phyloP scores from a whole-genome alignment of 2,888 invertebrate genomes.

The Digitonthophagus gazella region DNA sequence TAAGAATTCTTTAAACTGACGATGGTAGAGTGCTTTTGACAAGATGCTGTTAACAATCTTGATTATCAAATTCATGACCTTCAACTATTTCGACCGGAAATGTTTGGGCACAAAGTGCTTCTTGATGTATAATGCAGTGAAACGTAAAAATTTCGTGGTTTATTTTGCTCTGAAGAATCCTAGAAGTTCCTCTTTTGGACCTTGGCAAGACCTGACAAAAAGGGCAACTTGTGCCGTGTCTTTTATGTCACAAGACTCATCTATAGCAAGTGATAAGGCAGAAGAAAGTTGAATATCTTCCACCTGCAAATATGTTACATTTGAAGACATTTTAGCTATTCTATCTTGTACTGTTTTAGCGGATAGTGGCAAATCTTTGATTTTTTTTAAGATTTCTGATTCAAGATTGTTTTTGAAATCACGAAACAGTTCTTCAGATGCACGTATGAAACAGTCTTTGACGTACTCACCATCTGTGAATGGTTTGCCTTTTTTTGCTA shows the following conservation, averaged over 20 bases:
- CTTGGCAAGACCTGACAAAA: slow-evolving; percentile 33
- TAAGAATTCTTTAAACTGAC: slow-evolving; percentile 32
- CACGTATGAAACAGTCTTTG: slow-evolving; percentile 17
- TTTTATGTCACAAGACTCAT: slow-evolving; percentile 32
- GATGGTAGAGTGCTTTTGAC: slow-evolving; percentile 31
- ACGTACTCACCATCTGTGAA: too few relatives aligned
- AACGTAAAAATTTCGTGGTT: slow-evolving; percentile 25
- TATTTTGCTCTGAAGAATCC: slow-evolving; percentile 28
- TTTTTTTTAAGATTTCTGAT: slow-evolving; percentile 34
- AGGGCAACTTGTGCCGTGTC: too few relatives aligned
- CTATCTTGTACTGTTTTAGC: slow-evolving; percentile 37
- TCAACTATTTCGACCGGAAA: slow-evolving; percentile 34
- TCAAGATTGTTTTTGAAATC: slow-evolving; percentile 25
- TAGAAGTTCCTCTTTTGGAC: slow-evolving; percentile 34
- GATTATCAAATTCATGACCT: slow-evolving; percentile 35
- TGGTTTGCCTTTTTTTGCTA: slow-evolving; percentile 23
- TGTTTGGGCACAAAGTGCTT: slow-evolving; percentile 31
- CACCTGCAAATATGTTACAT: too few relatives aligned
- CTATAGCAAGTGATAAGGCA: slow-evolving; percentile 36
- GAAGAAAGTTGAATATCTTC: slow-evolving; percentile 19
- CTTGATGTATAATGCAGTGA: slow-evolving; percentile 31
- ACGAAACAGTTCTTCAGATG: too few relatives aligned
- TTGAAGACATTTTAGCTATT: slow-evolving; percentile 35
- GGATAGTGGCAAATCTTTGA: slow-evolving; percentile 34
- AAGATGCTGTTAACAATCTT: slow-evolving; percentile 35